These are phyloP conservation scores for Sphaerophoria taeniata DNA, from an alignment of 2,888 invertebrate genomes.

Conservation along the genomic window DNA sequence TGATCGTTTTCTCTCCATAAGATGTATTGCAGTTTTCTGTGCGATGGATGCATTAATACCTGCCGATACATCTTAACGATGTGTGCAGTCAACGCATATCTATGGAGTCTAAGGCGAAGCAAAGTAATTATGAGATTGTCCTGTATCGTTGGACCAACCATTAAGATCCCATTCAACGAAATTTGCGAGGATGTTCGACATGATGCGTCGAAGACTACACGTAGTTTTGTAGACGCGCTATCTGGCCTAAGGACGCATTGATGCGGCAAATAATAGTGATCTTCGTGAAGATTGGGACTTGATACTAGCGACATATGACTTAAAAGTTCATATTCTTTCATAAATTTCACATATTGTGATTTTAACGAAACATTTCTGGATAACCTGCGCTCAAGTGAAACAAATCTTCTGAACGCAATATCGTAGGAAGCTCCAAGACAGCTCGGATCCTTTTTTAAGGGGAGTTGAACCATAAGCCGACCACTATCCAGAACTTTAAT, in stretches of 20 bases:
- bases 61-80: background rate
- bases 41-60: background rate
- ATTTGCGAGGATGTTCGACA: background rate
- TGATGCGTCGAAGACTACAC: background rate
- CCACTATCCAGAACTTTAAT: background rate
- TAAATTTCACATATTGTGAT: background rate
- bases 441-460: slow-evolving; percentile 53
- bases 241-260: background rate
- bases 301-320: background rate
- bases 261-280: background rate
- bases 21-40: background rate
- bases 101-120: background rate
- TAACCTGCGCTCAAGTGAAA: slow-evolving; percentile 37
- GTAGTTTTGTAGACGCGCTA: background rate
- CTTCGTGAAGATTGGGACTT: background rate
- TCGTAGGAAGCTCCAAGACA: slow-evolving; percentile 52
- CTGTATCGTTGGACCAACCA: background rate
- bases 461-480: slow-evolving; percentile 49
- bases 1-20: background rate
- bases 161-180: background rate
- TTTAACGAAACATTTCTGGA: background rate
- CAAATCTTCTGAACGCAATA: slow-evolving; percentile 55
- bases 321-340: background rate
- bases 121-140: background rate
- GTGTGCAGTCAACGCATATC: background rate